phyloP scores from a whole-genome alignment of 2,797 vertebrate genomes.

The Chrosomus eos region DNA sequence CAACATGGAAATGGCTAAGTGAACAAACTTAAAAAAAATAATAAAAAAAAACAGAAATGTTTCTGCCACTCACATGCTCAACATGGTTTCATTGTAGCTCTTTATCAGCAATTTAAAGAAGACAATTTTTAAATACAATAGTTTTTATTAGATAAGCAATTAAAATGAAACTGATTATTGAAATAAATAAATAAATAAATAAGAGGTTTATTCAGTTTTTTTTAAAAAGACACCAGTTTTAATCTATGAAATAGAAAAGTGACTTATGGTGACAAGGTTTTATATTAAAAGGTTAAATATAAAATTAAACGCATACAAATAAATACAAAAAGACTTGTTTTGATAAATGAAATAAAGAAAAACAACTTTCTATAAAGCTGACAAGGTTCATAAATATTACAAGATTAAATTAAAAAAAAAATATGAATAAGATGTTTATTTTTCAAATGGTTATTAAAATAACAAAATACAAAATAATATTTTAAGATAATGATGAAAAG shows the following conservation, averaged over 20 bases:
- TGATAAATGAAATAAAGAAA: not conserved
- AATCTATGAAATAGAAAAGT: not conserved
- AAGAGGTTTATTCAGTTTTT: too few relatives aligned
- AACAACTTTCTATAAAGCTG: not conserved
- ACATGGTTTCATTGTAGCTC: not conserved
- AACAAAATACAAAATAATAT: not conserved
- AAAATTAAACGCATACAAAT: not conserved
- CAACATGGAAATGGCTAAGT: not conserved
- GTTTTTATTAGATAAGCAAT: not conserved
- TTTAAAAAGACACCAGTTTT: not conserved
- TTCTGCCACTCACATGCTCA: constrained; percentile 29
- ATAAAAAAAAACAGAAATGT: too few relatives aligned
- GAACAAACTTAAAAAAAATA: too few relatives aligned
- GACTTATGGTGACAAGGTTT: not conserved
- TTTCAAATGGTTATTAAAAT: not conserved
- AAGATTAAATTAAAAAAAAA: not conserved
- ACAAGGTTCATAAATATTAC: constrained; percentile 10
- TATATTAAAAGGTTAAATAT: not conserved
- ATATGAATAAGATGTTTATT: too few relatives aligned
- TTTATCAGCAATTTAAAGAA: not conserved
- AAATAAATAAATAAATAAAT: not conserved
- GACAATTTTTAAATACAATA: not conserved
- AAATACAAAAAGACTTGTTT: not conserved
- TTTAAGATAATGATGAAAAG: not conserved
- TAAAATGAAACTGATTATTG: not conserved